These are phyloP conservation scores for Coturnix japonica DNA, from an alignment of 2,113 vertebrate genomes.

Conservation along the genomic window DNA sequence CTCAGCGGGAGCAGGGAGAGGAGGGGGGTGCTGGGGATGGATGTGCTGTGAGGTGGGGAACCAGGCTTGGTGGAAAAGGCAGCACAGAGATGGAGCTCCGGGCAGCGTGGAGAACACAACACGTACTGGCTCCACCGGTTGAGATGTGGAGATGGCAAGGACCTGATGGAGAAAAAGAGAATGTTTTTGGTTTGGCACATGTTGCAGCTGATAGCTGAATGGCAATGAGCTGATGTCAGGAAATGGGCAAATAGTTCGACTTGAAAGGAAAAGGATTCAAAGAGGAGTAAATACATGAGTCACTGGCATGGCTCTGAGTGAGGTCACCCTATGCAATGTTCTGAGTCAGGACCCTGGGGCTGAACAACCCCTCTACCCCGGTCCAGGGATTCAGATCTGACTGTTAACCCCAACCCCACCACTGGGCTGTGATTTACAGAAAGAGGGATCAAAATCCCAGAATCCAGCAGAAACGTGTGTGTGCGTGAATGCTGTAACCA, in stretches of 20 bases:
- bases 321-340: constrained; percentile 11
- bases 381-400: neutral
- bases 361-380: neutral
- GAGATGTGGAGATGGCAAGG: neutral
- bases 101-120: neutral
- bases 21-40: too few species aligned
- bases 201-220: constrained; percentile 29
- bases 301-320: constrained; percentile 25
- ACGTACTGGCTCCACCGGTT: fast-evolving
- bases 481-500: neutral
- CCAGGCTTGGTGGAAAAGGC: neutral
- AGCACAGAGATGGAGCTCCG: neutral
- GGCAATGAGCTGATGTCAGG: constrained; percentile 43
- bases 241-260: constrained; percentile 13
- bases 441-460: neutral
- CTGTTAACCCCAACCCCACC: neutral
- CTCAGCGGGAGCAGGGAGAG: too few species aligned
- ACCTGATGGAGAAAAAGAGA: neutral
- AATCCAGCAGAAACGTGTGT: neutral
- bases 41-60: neutral
- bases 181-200: neutral
- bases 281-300: constrained; percentile 41
- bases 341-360: neutral
- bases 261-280: constrained; percentile 38
- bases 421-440: neutral